Conservation (phyloP, 1,140 invertebrate species). For the Philotrypesis tridentata region DNA sequence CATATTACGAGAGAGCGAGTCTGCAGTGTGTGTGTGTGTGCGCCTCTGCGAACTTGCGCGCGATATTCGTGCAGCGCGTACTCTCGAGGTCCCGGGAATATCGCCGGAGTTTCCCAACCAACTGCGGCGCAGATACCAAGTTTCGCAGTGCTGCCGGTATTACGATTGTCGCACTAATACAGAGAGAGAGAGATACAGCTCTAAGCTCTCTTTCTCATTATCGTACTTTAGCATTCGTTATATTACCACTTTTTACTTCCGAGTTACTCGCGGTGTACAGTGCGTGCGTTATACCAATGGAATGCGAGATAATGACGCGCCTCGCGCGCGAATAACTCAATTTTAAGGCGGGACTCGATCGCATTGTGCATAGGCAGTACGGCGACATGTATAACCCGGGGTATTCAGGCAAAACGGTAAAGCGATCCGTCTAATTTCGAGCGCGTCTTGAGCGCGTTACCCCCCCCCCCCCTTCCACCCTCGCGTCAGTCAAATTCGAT, state of each 20-base stretch:
- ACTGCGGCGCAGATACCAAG: slow-evolving; percentile 24
- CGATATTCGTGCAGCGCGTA: not conserved
- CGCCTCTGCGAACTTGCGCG: slow-evolving; percentile 27
- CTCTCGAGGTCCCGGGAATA: not conserved
- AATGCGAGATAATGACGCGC: no score
- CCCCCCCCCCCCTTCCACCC: not conserved
- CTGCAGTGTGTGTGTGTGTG: not conserved
- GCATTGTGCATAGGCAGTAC: no score
- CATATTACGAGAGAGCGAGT: slow-evolving; percentile 11
- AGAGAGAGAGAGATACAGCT: not conserved
- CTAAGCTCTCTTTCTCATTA: not conserved
- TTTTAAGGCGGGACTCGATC: not conserved
- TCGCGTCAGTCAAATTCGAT: slow-evolving; percentile 20
- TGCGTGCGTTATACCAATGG: no score
- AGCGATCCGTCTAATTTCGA: not conserved
- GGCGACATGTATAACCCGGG: not conserved
- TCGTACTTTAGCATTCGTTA: not conserved
- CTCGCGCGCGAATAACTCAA: not conserved
- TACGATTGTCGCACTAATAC: slow-evolving; percentile 33
- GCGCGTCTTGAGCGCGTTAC: not conserved
- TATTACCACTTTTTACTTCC: not conserved
- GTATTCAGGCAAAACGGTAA: not conserved
- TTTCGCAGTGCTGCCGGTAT: slow-evolving; percentile 19
- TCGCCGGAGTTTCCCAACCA: slow-evolving; percentile 1
- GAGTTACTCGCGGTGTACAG: no score